Conservation (phyloP, 1,140 invertebrate species). For the Branchinecta lynchi region DNA sequence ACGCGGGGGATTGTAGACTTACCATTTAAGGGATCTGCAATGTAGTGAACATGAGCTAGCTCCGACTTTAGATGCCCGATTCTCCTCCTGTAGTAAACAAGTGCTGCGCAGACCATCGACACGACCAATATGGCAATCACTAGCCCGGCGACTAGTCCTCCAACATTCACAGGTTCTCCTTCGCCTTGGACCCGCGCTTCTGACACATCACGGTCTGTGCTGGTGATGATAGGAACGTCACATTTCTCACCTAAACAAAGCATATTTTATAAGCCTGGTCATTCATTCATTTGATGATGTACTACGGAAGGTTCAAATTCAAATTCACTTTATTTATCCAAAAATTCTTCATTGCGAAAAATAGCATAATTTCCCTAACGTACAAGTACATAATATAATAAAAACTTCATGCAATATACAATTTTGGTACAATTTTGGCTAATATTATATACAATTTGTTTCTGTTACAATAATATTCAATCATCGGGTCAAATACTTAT, state of each 20-base stretch:
- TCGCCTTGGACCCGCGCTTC: conserved; percentile 15
- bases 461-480: too few species aligned
- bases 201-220: conserved; percentile 12
- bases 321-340: too few species aligned
- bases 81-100: conserved; percentile 58
- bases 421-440: too few species aligned
- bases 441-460: too few species aligned
- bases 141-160: conserved; percentile 45
- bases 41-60: conserved; percentile 72
- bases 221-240: conserved; percentile 28
- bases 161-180: conserved; percentile 26
- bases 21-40: conserved; percentile 51
- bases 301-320: too few species aligned
- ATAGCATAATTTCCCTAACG: too few species aligned
- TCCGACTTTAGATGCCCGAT: conserved; percentile 65
- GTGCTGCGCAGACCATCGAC: conserved; percentile 40
- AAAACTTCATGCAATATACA: too few species aligned
- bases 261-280: not conserved
- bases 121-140: conserved; percentile 44
- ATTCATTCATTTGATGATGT: too few species aligned
- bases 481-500: too few species aligned
- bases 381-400: too few species aligned
- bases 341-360: too few species aligned
- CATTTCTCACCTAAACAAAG: conserved; percentile 35
- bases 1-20: conserved; percentile 34